Base-by-base conservation (phyloP, 2,888 invertebrate species). In the Dexiosoma caninum region DNA sequence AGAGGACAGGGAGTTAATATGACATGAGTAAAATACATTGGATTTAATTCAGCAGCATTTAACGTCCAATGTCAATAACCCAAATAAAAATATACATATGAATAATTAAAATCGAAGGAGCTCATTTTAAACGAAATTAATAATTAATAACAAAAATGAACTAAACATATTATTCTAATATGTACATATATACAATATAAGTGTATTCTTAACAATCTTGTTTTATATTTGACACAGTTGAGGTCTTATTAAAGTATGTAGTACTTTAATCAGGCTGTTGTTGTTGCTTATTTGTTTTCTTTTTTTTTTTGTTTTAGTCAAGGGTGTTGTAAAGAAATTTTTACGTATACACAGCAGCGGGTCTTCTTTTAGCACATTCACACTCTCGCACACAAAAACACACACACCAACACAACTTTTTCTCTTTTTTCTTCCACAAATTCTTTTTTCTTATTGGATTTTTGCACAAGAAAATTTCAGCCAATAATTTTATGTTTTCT, bases 281-380 rank as follows among this genome's bases (percentile, higher is more conserved):
- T 72, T 62, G 67, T 62, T 71, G 71, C 35, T 75, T 55, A 55
- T 49, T 70, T 66, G 74, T 57, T 32, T 64, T 72, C 42, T 35
- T 14, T 51, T 75, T 49, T 62, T 42, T 35, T 14, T 51, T 67
- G 30, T 16, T 32, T 74, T 81, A 81, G 74, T 81, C 81, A 81
- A 81, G 81, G 81, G 81, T 81, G 77, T 81, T 81, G 77, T 81
- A 77, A 81, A 74, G 77, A 77, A 81, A 77, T 77, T 77, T 79
- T 81, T 71, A 77, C 77, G 81, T 81, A 81, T 81, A 81, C 81
- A 77, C 69, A 81, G 23, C 81, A 81, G 69, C 69, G 69, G 69
- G 57, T 69, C 77, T 77, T 55, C 51, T 70, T 77, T 57, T 71
- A 32, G 57, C 57, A 60, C 46, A 60, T 16, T 53, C 14, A 46